Base-by-base conservation (phyloP, 2,888 invertebrate genomes). In the Drosophila percnosoma region DNA sequence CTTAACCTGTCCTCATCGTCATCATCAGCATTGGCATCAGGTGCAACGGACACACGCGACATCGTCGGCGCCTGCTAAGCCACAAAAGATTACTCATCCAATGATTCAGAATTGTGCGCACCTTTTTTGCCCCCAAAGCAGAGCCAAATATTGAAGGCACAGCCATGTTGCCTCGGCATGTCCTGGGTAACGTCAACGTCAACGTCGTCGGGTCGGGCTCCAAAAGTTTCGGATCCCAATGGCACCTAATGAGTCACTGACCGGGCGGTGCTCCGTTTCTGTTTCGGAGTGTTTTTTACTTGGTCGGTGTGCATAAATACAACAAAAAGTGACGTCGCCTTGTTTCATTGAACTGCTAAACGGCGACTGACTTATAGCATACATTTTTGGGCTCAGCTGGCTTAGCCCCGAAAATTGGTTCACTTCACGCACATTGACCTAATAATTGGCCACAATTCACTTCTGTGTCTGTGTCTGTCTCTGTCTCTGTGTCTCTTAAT, bases 221-320 rank as follows among this genome's bases (percentile, higher is more conserved):
- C 29, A 29, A 40, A 55, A 21, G 42, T 51, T 34, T 59, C 40
- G 63, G 45, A 40, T 65, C 53, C 64, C 53, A 55, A 55, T 45
- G 51, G 66, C 53, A 49, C 72, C 79, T 71, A 71, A 76, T 86
- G 88, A 88, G 86, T 88, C 88, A 88, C 74, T 86, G 82, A 83
- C 83, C 88, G 75, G 58, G 40, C 73, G 51, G 40, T 75, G 76
- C 72, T 72, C 64, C 57, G 36, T n/a, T 40, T 21, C 24, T 1
- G 42, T n/a, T 34, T 15, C 27, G 11, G 33, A 33, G 33, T 33
- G 33, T 10, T 33, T 13, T 21, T 45, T 45, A 8, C 24, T 55
- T 48, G 31, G 15, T 51, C 62, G 33, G 48, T 33, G 62, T 51
- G 38, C 67, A 72, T 64, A 73, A 77, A 74, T 73, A 81, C 73